Evolutionary conservation across 2,888 invertebrate genomes (phyloP).

Genomic region (Pyralis farinalis): DNA sequence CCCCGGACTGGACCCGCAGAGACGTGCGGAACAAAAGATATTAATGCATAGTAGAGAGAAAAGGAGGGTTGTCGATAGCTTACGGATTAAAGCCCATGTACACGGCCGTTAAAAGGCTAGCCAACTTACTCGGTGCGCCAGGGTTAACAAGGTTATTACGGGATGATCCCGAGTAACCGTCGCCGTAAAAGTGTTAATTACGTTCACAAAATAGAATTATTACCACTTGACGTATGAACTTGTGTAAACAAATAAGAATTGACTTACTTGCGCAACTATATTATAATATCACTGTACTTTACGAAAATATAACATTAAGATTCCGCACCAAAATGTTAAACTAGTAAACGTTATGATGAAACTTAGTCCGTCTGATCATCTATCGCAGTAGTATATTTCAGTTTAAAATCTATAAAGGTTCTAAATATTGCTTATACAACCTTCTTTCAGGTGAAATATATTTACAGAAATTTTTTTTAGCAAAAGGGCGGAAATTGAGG

Average conservation of each 20-base stretch:
- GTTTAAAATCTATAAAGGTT: too few species aligned
- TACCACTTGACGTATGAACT: slow-evolving; percentile 45
- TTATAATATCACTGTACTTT: too few species aligned
- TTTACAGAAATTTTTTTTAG: too few species aligned
- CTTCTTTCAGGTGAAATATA: too few species aligned
- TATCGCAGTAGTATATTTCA: too few species aligned
- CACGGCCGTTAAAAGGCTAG: slow-evolving; percentile 78
- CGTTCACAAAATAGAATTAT: slow-evolving; percentile 65
- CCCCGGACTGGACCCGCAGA: slow-evolving; percentile 69
- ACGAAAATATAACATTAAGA: too few species aligned
- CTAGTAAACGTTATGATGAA: too few species aligned
- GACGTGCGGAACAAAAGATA: slow-evolving; percentile 62
- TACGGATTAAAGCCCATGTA: slow-evolving; percentile 79
- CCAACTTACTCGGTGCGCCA: slow-evolving; percentile 68
- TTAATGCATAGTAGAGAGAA: slow-evolving; percentile 42
- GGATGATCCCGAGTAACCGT: slow-evolving; percentile 77
- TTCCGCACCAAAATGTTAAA: too few species aligned
- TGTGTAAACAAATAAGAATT: slow-evolving; percentile 30
- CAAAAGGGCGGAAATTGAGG: too few species aligned
- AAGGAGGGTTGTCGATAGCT: slow-evolving; percentile 73
- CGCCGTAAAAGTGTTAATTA: slow-evolving; percentile 79
- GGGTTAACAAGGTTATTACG: slow-evolving; percentile 81
- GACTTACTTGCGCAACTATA: too few species aligned
- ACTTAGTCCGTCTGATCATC: too few species aligned
- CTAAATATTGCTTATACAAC: too few species aligned